phyloP scores from a whole-genome alignment of 35 echinoderm and acorn worm species.

The Lytechinus variegatus region DNA sequence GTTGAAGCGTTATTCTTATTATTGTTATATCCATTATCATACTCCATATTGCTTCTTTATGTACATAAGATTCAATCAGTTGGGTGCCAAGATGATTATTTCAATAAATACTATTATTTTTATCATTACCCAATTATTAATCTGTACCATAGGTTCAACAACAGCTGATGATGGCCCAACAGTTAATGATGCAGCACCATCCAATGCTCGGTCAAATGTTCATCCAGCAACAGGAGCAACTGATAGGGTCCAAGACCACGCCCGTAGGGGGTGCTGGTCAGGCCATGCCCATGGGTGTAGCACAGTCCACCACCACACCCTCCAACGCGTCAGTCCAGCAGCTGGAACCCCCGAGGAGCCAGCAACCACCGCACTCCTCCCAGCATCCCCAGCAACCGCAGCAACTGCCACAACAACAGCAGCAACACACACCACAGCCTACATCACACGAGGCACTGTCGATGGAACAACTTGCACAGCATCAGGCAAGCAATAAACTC shows the following conservation, averaged over 20 bases:
- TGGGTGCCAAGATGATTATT: background rate
- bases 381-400: background rate
- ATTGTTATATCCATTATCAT: too few relatives aligned
- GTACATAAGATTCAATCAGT: too few relatives aligned
- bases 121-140: background rate
- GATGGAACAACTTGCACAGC: background rate
- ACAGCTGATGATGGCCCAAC: slow-evolving; percentile 46
- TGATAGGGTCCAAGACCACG: background rate
- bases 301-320: background rate
- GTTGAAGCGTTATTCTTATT: too few relatives aligned
- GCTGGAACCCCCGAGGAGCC: background rate
- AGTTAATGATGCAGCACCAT: slow-evolving; percentile 60
- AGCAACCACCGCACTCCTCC: background rate
- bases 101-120: background rate
- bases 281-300: background rate
- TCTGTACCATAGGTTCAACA: slow-evolving; percentile 52
- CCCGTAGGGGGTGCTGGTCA: background rate
- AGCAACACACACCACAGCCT: background rate
- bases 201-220: slow-evolving; percentile 50
- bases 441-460: background rate
- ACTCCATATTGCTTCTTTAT: too few relatives aligned
- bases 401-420: background rate
- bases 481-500: slow-evolving; percentile 19
- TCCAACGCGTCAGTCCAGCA: background rate
- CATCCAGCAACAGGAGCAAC: slow-evolving; percentile 18